These are phyloP conservation scores for Amphimallon solstitiale DNA, from an alignment of 2,888 invertebrate species.

Conservation along the genomic window DNA sequence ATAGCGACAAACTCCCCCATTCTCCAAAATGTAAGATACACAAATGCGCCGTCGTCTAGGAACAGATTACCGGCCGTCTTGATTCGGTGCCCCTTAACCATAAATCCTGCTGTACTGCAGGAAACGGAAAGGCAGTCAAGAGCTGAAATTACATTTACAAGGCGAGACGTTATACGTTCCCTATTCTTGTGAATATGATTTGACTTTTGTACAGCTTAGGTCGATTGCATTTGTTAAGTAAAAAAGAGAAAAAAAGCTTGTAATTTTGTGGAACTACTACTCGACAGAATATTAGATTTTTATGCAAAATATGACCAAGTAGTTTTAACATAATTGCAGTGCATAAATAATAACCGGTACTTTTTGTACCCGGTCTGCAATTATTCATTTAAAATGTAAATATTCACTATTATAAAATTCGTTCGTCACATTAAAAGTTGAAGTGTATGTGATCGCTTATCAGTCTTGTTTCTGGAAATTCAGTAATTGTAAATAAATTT, in stretches of 20 bases:
- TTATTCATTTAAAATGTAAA: conserved; percentile 31
- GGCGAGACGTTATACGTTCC: conserved; percentile 45
- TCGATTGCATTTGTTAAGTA: conserved; percentile 24
- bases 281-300: conserved; percentile 31
- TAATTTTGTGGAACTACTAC: conserved; percentile 19
- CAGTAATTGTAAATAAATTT: too few relatives aligned
- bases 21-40: conserved; percentile 35
- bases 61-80: conserved; percentile 47
- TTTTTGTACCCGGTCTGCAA: neutral
- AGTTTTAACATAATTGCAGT: conserved; percentile 35
- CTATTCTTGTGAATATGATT: conserved; percentile 39
- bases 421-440: neutral
- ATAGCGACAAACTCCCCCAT: conserved; percentile 14
- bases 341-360: conserved; percentile 31
- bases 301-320: conserved; percentile 25
- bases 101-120: conserved; percentile 47
- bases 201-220: conserved; percentile 23
- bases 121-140: conserved; percentile 49
- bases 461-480: neutral
- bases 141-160: conserved; percentile 49
- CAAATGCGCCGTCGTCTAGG: conserved; percentile 39
- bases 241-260: conserved; percentile 4
- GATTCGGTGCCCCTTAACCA: conserved; percentile 43
- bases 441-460: neutral
- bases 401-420: conserved; percentile 8